phyloP scores from a whole-genome alignment of 2,888 invertebrate species.

The Drosophila neoperkinsi region DNA sequence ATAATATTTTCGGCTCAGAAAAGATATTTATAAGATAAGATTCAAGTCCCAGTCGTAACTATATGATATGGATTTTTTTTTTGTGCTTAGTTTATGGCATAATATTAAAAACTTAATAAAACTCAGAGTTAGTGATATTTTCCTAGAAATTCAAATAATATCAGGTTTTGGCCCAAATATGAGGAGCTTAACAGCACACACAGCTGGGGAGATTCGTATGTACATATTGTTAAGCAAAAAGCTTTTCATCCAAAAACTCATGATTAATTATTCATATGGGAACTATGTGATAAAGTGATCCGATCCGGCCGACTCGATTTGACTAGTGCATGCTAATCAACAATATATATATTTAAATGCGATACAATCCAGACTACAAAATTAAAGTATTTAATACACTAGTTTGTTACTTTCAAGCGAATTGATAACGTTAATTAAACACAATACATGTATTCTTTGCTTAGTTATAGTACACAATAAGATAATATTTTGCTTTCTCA shows the following conservation, averaged over 20 bases:
- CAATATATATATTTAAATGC: no score
- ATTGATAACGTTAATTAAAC: neutral
- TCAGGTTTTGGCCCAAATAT: neutral
- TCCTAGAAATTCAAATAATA: no score
- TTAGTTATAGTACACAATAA: neutral
- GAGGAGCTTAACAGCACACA: neutral
- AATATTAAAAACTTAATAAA: no score
- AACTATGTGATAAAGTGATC: neutral
- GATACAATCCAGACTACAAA: neutral
- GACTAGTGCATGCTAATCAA: no score
- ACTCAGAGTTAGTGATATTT: no score
- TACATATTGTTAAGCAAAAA: neutral
- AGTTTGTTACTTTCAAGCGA: neutral
- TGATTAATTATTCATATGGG: neutral
- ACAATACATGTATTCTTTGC: neutral
- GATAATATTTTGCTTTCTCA: neutral
- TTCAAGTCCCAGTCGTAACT: no score
- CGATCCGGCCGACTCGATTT: neutral
- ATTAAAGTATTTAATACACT: neutral
- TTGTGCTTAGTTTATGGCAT: no score
- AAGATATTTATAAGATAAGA: no score
- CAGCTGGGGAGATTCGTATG: neutral
- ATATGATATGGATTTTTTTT: no score
- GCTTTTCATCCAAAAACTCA: neutral
- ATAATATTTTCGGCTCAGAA: no score